phyloP scores from a whole-genome alignment of 2,797 vertebrate species.

The Echeneis naucrates region DNA sequence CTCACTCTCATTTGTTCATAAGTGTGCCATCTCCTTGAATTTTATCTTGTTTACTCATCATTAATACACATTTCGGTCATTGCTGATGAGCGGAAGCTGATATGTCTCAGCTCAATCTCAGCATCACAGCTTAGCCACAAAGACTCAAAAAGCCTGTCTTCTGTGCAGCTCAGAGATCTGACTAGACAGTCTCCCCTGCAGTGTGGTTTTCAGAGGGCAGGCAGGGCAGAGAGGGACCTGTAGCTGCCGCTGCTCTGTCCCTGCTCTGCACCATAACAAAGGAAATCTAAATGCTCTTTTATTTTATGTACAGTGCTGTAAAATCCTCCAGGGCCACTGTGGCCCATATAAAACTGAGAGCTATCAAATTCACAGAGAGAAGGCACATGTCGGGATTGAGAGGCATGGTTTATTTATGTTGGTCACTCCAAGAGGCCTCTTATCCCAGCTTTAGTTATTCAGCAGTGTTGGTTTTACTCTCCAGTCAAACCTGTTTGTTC shows the following conservation, averaged over 20 bases:
- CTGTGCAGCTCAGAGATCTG: slow-evolving; percentile 52
- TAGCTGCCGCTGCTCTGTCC: slow-evolving; percentile 56
- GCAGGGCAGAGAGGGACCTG: slow-evolving; percentile 57
- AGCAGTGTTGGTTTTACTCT: slow-evolving; percentile 32
- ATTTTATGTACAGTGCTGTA: slow-evolving; percentile 76
- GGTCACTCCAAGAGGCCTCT: slow-evolving; percentile 53
- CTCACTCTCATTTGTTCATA: slow-evolving; percentile 9
- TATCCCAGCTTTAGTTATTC: slow-evolving; percentile 43
- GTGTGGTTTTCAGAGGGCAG: slow-evolving; percentile 47
- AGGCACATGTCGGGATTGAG: slow-evolving; percentile 55
- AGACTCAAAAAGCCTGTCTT: slow-evolving; percentile 21
- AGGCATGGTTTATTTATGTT: slow-evolving; percentile 70
- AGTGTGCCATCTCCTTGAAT: not conserved
- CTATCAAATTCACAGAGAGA: slow-evolving; percentile 64
- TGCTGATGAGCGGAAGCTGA: not conserved
- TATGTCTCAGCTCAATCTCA: slow-evolving; percentile 7
- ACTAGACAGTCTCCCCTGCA: slow-evolving; percentile 23
- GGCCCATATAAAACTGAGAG: slow-evolving; percentile 71
- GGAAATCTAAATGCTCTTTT: slow-evolving; percentile 79
- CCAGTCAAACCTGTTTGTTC: slow-evolving; percentile 9
- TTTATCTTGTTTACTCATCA: not conserved
- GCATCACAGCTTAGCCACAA: slow-evolving; percentile 28
- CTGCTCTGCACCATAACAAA: slow-evolving; percentile 70
- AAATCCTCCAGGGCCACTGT: slow-evolving; percentile 73
- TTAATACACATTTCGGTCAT: slow-evolving; percentile 7